A percentile compares a stretch with the other conserved stretches of the same genome.
These are phyloP conservation scores for Pedionomus torquatus DNA, from an alignment of 2,113 vertebrate genomes.

Conservation along the genomic window DNA sequence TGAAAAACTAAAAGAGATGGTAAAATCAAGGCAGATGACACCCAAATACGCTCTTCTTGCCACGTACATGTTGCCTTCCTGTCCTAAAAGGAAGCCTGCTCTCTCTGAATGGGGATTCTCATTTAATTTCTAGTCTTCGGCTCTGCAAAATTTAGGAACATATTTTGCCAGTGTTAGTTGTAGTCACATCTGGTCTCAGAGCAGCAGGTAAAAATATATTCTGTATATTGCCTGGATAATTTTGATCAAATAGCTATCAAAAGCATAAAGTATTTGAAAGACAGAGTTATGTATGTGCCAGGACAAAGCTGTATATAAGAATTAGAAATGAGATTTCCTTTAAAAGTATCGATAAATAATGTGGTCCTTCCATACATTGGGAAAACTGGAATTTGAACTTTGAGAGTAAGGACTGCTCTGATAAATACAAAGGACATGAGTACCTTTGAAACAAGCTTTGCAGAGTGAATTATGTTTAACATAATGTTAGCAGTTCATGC, in stretches of 20 bases:
- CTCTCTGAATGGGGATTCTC: background rate
- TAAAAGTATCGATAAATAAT: background rate
- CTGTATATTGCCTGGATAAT: background rate
- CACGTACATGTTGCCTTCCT: background rate
- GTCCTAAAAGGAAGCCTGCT: background rate
- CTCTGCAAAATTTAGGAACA: constrained; percentile 12
- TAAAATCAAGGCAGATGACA: background rate
- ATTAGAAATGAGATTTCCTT: background rate
- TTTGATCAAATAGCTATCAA: background rate
- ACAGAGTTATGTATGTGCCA: background rate
- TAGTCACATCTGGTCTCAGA: background rate
- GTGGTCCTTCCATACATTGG: background rate
- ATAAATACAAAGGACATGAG: background rate
- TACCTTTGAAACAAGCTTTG: background rate
- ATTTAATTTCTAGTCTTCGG: constrained; percentile 5
- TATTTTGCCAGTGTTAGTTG: background rate
- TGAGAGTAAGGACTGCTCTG: background rate
- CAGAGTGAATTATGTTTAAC: background rate
- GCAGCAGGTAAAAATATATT: background rate
- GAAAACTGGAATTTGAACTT: background rate
- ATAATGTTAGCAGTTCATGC: background rate
- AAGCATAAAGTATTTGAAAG: background rate
- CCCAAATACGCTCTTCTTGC: background rate
- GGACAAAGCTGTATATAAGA: background rate
- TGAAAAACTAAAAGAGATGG: background rate